Conservation (phyloP, 1,140 invertebrate species). For the Arion vulgaris region DNA sequence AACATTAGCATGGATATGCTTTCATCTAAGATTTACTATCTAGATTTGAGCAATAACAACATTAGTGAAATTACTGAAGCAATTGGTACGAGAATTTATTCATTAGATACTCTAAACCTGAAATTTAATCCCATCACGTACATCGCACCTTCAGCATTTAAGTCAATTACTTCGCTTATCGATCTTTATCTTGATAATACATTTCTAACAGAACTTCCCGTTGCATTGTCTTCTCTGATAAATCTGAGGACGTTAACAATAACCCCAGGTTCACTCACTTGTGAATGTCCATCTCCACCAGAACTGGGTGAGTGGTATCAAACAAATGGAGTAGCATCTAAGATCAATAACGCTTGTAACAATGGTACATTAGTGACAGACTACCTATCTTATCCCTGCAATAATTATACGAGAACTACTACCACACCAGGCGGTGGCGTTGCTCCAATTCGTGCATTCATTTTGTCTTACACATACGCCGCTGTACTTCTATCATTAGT, state of each 20-base stretch:
- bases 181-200: background rate
- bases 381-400: too few relatives aligned
- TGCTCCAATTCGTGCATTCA: too few relatives aligned
- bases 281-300: background rate
- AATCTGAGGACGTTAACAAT: background rate
- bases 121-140: background rate
- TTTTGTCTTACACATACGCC: too few relatives aligned
- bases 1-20: background rate
- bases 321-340: background rate
- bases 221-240: background rate
- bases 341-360: background rate
- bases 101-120: background rate
- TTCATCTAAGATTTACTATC: background rate
- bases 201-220: background rate
- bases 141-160: background rate
- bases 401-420: too few relatives aligned
- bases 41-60: background rate
- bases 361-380: too few relatives aligned
- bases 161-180: background rate
- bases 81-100: background rate
- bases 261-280: background rate
- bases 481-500: too few relatives aligned
- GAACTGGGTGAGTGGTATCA: background rate
- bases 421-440: too few relatives aligned
- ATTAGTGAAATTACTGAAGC: background rate